A percentile compares a stretch with the other conserved stretches of the same genome.
Conservation (phyloP, 2,888 invertebrate genomes). For the Strigamia crassipes region DNA sequence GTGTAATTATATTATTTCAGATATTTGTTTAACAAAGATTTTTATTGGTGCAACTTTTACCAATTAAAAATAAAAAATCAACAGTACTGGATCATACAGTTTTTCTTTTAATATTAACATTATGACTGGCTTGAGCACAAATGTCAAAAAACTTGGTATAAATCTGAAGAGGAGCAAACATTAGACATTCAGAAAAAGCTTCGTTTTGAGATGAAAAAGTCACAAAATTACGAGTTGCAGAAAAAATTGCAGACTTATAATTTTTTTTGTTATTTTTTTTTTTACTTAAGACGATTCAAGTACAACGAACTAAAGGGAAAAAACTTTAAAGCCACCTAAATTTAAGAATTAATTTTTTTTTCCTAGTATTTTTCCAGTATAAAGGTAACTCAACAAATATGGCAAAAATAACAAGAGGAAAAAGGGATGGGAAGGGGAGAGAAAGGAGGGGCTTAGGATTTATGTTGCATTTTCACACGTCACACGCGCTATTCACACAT, state of each 20-base stretch:
- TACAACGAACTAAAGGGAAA: constrained; percentile 36
- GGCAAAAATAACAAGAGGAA: not conserved
- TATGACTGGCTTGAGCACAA: constrained; percentile 30
- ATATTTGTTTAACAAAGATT: constrained; percentile 18
- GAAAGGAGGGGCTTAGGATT: not conserved
- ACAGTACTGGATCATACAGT: constrained; percentile 8
- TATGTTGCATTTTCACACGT: constrained; percentile 5
- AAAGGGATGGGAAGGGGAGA: not conserved
- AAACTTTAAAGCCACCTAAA: constrained; percentile 13
- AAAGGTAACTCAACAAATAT: constrained; percentile 11
- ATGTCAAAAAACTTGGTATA: constrained; percentile 20
- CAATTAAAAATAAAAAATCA: constrained; percentile 1
- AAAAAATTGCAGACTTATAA: constrained; percentile 17
- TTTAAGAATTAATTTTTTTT: not conserved
- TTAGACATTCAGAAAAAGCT: constrained; percentile 22
- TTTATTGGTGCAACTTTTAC: constrained; percentile 30
- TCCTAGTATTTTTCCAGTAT: not conserved
- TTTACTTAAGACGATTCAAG: constrained; percentile 20
- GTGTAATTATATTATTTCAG: constrained; percentile 1
- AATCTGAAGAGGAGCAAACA: constrained; percentile 6
- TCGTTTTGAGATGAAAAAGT: constrained; percentile 24
- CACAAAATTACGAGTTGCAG: constrained; percentile 1
- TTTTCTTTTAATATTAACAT: constrained; percentile 1
- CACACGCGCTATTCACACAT: constrained; percentile 17
- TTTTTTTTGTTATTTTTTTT: not conserved